These are phyloP conservation scores for Siniperca knerii DNA, from an alignment of 2,113 vertebrate genomes.

Conservation along the genomic window DNA sequence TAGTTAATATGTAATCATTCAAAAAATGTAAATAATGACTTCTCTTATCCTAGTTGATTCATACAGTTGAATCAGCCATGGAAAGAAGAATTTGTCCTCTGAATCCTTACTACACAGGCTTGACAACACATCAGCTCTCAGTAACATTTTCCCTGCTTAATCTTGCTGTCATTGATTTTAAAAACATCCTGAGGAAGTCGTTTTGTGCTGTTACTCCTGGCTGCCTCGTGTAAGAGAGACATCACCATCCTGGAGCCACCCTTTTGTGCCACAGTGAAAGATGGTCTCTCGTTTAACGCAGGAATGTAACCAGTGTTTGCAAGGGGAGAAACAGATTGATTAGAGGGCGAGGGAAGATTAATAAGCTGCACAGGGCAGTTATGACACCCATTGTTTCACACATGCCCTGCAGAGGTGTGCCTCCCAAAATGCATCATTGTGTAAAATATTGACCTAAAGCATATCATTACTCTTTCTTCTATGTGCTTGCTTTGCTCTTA, in stretches of 20 bases:
- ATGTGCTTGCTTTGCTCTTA: conserved; percentile 44
- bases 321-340: conserved; percentile 91
- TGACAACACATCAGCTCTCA: conserved; percentile 27
- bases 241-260: conserved; percentile 78
- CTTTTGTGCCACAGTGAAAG: conserved; percentile 82
- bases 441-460: conserved; percentile 95
- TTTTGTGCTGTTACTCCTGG: conserved; percentile 72
- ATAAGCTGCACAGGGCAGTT: conserved; percentile 90
- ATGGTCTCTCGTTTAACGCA: conserved; percentile 87
- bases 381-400: conserved; percentile 94
- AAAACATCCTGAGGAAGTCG: conserved; percentile 76
- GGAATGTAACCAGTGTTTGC: conserved; percentile 85
- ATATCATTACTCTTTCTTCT: conserved; percentile 90
- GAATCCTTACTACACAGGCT: conserved; percentile 16
- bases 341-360: conserved; percentile 88
- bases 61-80: conserved; percentile 21
- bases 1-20: conserved; percentile 21
- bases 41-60: conserved; percentile 16
- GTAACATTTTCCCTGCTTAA: conserved; percentile 45
- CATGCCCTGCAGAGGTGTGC: conserved; percentile 86
- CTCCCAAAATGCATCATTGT: conserved; percentile 94
- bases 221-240: conserved; percentile 77
- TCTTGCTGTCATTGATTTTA: conserved; percentile 64
- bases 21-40: conserved; percentile 15
- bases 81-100: conserved; percentile 43